These are phyloP conservation scores for Apocheima hispidaria DNA, from an alignment of 2,888 invertebrate genomes.

Conservation along the genomic window DNA sequence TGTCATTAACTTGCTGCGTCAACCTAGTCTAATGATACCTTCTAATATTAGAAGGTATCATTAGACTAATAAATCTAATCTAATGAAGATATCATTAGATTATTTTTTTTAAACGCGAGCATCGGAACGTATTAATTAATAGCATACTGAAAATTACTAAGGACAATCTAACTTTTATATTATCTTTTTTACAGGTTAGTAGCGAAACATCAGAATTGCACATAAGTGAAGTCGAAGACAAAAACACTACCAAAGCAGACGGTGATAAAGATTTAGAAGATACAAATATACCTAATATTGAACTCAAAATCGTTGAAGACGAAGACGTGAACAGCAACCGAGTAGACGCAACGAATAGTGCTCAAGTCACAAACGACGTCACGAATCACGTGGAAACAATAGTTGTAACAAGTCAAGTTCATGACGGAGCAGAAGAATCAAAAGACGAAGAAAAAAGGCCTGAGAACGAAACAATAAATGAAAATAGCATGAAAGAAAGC, in stretches of 20 bases:
- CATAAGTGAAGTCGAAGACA: slow-evolving; percentile 60
- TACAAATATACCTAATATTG: slow-evolving; percentile 68
- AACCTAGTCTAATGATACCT: too few species aligned
- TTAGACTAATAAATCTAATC: too few species aligned
- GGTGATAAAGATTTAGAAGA: slow-evolving; percentile 70
- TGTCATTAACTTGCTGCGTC: too few species aligned
- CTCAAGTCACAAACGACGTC: slow-evolving; percentile 36
- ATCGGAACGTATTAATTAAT: too few species aligned
- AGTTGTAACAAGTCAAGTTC: slow-evolving; percentile 23
- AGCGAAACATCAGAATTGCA: slow-evolving; percentile 64
- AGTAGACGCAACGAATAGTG: slow-evolving; percentile 26
- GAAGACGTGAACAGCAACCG: slow-evolving; percentile 59
- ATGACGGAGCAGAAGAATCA: slow-evolving; percentile 27
- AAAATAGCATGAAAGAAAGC: slow-evolving; percentile 29
- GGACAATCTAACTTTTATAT: neutral
- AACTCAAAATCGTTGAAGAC: slow-evolving; percentile 82
- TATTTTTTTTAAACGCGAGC: too few species aligned
- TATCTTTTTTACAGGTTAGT: slow-evolving; percentile 60
- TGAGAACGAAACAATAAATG: slow-evolving; percentile 39
- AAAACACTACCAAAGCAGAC: slow-evolving; percentile 50
- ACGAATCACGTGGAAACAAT: slow-evolving; percentile 26
- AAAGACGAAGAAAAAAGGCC: slow-evolving; percentile 38
- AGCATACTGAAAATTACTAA: too few species aligned
- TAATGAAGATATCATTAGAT: too few species aligned
- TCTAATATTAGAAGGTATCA: too few species aligned